Percentiles rank a stretch among this genome's conserved stretches.
Evolutionary conservation across 2,113 vertebrate species (phyloP).

Genomic region (Diphyllodes magnificus): DNA sequence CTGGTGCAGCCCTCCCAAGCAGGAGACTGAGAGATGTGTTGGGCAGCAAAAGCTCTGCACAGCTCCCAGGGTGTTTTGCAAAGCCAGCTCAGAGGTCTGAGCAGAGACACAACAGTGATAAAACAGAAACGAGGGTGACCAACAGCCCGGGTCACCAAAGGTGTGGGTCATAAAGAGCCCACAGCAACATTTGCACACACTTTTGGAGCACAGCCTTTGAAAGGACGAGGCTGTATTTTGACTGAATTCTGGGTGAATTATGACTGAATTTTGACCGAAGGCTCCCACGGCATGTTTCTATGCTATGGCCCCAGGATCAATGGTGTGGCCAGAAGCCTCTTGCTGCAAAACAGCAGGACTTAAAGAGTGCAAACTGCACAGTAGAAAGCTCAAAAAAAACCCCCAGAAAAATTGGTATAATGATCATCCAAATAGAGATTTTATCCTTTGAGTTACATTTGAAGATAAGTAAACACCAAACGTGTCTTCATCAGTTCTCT

Average conservation of each 20-base stretch:
- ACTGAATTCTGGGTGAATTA: background rate
- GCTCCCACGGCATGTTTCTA: background rate
- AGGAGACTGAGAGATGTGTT: background rate
- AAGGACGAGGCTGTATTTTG: background rate
- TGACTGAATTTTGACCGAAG: background rate
- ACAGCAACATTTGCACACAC: background rate
- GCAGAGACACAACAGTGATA: conserved; percentile 29
- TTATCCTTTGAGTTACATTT: background rate
- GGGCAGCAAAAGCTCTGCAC: background rate
- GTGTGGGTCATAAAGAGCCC: background rate
- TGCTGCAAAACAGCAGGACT: background rate
- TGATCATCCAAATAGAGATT: background rate
- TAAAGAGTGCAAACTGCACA: background rate
- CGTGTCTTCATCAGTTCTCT: background rate
- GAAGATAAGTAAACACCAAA: background rate
- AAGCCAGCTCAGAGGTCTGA: background rate
- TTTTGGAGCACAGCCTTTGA: background rate
- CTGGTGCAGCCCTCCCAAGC: background rate
- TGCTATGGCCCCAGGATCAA: background rate
- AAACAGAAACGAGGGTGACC: background rate
- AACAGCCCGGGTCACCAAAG: background rate
- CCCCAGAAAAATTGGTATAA: background rate
- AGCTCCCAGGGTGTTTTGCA: background rate
- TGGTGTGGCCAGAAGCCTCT: background rate
- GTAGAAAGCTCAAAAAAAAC: background rate